phyloP scores from a whole-genome alignment of 37 sponge, comb jelly and placozoan species.

The Oopsacas minuta region DNA sequence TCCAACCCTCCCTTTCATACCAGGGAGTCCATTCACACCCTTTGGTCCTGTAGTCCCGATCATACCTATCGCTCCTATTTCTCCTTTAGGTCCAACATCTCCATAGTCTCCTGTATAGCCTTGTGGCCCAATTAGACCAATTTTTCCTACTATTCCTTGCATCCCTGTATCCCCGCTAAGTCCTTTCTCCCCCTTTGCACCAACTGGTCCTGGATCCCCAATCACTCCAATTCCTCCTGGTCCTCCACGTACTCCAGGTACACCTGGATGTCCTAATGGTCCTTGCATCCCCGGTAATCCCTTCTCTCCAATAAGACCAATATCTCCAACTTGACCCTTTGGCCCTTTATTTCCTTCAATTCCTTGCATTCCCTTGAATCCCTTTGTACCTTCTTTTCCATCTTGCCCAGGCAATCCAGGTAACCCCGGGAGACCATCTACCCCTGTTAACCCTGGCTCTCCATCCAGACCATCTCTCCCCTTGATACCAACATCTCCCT shows the following conservation, averaged over 20 bases:
- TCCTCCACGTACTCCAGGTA: neutral
- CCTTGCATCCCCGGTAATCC: neutral
- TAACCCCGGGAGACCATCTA: neutral
- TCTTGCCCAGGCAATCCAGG: neutral
- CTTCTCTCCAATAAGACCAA: neutral
- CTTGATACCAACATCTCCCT: neutral
- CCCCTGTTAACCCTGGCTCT: neutral
- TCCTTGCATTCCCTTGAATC: neutral
- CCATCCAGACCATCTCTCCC: neutral
- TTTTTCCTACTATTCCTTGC: neutral
- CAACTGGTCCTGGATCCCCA: neutral
- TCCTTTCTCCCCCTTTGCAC: neutral
- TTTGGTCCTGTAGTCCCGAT: slow-evolving; percentile 4
- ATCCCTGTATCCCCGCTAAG: neutral
- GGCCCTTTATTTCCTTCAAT: neutral
- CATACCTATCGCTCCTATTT: neutral
- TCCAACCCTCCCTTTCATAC: neutral
- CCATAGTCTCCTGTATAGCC: neutral
- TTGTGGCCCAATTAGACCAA: neutral
- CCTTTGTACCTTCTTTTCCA: neutral
- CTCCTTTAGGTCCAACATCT: slow-evolving; percentile 21
- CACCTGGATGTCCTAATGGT: neutral
- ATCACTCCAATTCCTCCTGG: neutral
- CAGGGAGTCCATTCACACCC: slow-evolving; percentile 3
- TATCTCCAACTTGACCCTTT: neutral